These are phyloP conservation scores for Saccostrea cuccullata DNA, from an alignment of 1,140 invertebrate species.

Conservation along the genomic window DNA sequence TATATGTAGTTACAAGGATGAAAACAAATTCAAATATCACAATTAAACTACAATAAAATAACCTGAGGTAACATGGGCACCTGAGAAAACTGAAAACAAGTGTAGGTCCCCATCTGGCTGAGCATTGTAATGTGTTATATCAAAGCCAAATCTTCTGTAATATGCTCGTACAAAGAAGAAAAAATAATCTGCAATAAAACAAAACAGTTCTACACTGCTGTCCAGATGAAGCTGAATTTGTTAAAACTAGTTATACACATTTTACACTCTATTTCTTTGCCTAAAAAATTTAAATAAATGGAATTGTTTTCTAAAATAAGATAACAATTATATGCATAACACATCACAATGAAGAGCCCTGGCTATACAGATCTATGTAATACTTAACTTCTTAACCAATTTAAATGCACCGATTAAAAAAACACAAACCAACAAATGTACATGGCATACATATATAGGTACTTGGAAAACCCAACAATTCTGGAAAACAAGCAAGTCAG, in stretches of 20 bases:
- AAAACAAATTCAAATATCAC: constrained; percentile 4
- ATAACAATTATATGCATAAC: not conserved
- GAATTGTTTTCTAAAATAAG: not conserved
- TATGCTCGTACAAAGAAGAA: not conserved
- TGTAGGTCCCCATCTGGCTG: not conserved
- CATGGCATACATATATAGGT: constrained; percentile 24
- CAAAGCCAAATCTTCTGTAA: not conserved
- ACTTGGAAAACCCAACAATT: constrained; percentile 18
- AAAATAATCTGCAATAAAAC: no score
- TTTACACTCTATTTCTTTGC: not conserved
- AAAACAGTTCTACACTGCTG: no score
- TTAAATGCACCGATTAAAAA: constrained; percentile 31
- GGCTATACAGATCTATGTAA: constrained; percentile 2
- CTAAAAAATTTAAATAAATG: not conserved
- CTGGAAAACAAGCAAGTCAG: constrained; percentile 22
- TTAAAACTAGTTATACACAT: no score
- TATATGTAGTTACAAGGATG: not conserved
- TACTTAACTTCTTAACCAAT: not conserved
- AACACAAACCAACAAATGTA: constrained; percentile 25
- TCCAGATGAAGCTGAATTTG: no score
- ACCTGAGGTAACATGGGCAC: not conserved
- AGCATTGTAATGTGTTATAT: not conserved
- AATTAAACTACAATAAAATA: not conserved
- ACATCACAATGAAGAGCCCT: constrained; percentile 13
- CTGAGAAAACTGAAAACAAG: constrained; percentile 12